Evolutionary conservation across 2,888 invertebrate genomes (phyloP).

Genomic region (Syrphus vitripennis): DNA sequence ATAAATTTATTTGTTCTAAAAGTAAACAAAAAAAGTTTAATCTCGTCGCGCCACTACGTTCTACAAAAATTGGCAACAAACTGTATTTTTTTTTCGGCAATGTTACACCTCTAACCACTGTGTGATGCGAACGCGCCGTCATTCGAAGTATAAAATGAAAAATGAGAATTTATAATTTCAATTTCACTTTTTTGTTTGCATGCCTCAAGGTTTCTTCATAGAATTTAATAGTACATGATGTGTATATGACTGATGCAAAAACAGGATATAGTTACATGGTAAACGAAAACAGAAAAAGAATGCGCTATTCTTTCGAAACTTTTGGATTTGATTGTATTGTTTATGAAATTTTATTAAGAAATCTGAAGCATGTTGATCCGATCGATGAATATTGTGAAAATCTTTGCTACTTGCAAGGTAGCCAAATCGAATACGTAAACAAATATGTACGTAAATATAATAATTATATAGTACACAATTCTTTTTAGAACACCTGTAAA

Average conservation of each 20-base stretch:
- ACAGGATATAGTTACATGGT: constrained; percentile 1
- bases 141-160: neutral
- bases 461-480: too few species aligned
- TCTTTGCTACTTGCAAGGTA: neutral
- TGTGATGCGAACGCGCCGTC: neutral
- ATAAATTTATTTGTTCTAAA: neutral
- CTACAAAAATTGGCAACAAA: constrained; percentile 22
- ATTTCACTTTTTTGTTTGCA: constrained; percentile 13
- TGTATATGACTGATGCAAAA: neutral
- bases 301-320: constrained; percentile 1
- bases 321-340: constrained; percentile 16
- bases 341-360: neutral
- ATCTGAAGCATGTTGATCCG: neutral
- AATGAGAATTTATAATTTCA: neutral
- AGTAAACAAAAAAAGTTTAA: neutral
- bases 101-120: neutral
- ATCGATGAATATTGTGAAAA: constrained; percentile 22
- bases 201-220: neutral
- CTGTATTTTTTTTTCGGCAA: neutral
- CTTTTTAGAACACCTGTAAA: too few species aligned
- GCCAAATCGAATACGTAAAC: too few species aligned
- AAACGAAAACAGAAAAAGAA: neutral
- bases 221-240: constrained; percentile 2
- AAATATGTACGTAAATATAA: too few species aligned
- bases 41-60: neutral